phyloP scores from a whole-genome alignment of 2,888 invertebrate species.

The Tenthredo mesomela region DNA sequence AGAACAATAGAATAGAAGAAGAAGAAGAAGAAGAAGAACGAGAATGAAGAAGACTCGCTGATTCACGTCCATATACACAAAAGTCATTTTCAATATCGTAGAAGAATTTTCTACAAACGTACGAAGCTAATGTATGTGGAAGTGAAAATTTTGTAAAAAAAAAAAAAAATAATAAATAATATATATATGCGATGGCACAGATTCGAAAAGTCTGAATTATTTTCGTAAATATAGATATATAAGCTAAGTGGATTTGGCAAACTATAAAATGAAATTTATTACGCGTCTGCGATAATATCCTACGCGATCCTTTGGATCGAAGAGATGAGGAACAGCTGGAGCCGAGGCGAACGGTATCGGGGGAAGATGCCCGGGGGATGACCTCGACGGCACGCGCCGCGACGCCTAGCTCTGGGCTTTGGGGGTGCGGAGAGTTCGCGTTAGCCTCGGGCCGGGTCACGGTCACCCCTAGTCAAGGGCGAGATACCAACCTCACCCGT shows the following conservation, averaged over 20 bases:
- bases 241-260: background rate
- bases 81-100: conserved; percentile 49
- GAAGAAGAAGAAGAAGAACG: background rate
- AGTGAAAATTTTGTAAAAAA: background rate
- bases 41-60: background rate
- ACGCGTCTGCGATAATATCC: background rate
- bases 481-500: conserved; percentile 56
- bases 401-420: conserved; percentile 52
- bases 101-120: conserved; percentile 34
- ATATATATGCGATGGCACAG: background rate
- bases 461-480: conserved; percentile 68
- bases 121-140: conserved; percentile 27
- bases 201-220: background rate
- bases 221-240: background rate
- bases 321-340: conserved; percentile 14
- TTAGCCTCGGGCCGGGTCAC: conserved; percentile 64
- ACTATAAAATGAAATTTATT: background rate
- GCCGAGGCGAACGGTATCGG: background rate
- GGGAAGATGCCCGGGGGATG: conserved; percentile 54
- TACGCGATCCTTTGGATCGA: background rate
- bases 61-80: background rate
- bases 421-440: conserved; percentile 58
- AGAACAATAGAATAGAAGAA: background rate
- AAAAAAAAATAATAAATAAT: background rate
- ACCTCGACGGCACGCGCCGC: conserved; percentile 61